These are phyloP conservation scores for Nemurella pictetii DNA, from an alignment of 2,888 invertebrate species.

Conservation along the genomic window DNA sequence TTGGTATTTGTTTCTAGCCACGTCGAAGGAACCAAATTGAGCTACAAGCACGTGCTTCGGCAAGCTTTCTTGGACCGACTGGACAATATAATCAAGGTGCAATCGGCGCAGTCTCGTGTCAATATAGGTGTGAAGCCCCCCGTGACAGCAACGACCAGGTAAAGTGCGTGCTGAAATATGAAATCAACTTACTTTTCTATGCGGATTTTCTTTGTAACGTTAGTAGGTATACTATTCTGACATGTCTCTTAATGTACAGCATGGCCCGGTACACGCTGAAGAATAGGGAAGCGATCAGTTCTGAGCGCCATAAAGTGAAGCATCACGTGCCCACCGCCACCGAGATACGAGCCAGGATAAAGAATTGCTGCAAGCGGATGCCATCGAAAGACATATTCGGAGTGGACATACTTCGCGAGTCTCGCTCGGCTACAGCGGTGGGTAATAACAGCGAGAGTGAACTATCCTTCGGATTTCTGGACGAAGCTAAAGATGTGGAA, in stretches of 20 bases:
- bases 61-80: constrained; percentile 3
- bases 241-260: background rate
- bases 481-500: background rate
- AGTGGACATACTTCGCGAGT: background rate
- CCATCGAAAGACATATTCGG: background rate
- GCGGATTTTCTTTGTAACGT: no score
- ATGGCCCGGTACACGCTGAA: background rate
- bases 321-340: background rate
- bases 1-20: background rate
- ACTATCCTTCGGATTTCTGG: background rate
- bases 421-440: no score
- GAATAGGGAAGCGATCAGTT: background rate
- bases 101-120: background rate
- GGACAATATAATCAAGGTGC: constrained; percentile 1
- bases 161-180: no score
- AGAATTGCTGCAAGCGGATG: background rate
- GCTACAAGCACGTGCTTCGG: background rate
- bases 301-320: background rate
- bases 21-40: background rate
- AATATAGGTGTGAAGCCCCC: background rate
- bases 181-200: no score
- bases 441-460: no score
- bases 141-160: background rate
- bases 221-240: no score
- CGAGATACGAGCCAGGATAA: background rate